Percentiles rank a stretch among this genome's conserved stretches.
Evolutionary conservation across 2,888 invertebrate species (phyloP).

Genomic region (Acanthopleura granulata): DNA sequence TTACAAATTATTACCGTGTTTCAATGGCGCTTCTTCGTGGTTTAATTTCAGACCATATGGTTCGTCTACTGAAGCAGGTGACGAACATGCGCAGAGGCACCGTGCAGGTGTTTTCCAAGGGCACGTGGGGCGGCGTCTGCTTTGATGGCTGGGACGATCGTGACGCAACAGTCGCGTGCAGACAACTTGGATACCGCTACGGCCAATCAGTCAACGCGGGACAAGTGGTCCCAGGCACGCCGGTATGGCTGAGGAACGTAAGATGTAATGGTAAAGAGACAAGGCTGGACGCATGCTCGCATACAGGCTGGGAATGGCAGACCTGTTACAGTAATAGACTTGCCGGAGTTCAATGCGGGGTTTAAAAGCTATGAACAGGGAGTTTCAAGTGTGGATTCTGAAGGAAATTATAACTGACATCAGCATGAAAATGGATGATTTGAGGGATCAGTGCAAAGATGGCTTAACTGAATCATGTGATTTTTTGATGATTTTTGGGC

Average conservation of each 20-base stretch:
- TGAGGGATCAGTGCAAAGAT: too few relatives aligned
- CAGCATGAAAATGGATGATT: too few relatives aligned
- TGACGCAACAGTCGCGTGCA: constrained; percentile 51
- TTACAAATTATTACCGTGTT: too few relatives aligned
- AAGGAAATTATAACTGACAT: too few relatives aligned
- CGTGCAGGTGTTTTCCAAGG: constrained; percentile 22
- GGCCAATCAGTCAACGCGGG: neutral
- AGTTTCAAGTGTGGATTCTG: neutral
- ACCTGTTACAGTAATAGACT: neutral
- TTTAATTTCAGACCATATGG: constrained; percentile 31
- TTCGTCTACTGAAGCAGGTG: constrained; percentile 20
- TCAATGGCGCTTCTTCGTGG: too few relatives aligned
- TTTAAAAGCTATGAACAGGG: too few relatives aligned
- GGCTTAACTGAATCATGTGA: too few relatives aligned
- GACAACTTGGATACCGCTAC: constrained; percentile 43
- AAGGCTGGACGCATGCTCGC: constrained; percentile 41
- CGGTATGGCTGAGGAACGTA: constrained; percentile 42
- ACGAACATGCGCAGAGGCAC: neutral
- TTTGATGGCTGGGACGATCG: constrained; percentile 45
- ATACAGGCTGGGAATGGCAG: constrained; percentile 28
- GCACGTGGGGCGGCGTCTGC: constrained; percentile 50
- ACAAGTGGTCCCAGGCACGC: neutral
- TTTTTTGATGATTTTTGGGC: too few relatives aligned
- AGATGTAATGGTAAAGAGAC: constrained; percentile 39
- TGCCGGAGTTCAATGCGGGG: neutral